Conservation (phyloP, 2,888 invertebrate species). For the Ichneumoninae sp. region DNA sequence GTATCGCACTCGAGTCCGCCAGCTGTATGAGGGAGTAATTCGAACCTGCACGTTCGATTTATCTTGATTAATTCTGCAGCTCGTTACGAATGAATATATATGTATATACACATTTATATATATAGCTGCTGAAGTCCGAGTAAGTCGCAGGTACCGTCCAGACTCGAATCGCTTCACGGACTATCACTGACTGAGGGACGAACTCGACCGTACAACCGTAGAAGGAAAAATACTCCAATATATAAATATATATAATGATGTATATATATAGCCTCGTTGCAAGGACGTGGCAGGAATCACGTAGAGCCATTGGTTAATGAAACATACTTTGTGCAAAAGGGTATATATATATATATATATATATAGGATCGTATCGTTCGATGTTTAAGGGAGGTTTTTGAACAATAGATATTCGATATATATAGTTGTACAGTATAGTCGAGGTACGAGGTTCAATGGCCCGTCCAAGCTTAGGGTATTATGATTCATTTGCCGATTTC, state of each 20-base stretch:
- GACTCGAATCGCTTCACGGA: conserved; percentile 2
- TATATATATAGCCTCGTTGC: background rate
- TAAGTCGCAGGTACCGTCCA: conserved; percentile 5
- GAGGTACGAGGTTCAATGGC: conserved; percentile 9
- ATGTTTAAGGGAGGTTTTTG: background rate
- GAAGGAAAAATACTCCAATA: background rate
- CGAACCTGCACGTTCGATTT: conserved; percentile 20
- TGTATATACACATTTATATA: background rate
- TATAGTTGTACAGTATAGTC: background rate
- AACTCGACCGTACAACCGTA: background rate
- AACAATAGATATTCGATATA: background rate
- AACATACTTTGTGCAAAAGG: background rate
- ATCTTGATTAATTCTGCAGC: background rate
- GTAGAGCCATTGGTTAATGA: background rate
- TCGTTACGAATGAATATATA: conserved; percentile 11
- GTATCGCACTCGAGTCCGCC: conserved; percentile 11
- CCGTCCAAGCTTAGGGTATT: background rate
- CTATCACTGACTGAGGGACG: conserved; percentile 10
- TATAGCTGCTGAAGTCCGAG: background rate
- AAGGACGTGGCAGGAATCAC: conserved; percentile 13
- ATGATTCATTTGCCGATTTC: conserved; percentile 10
- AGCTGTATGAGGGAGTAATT: conserved; percentile 13
- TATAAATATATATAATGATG: too few relatives aligned
- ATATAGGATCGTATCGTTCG: background rate
- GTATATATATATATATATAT: background rate